Evolutionary conservation across 2,888 invertebrate species (phyloP), one percentile per base, ranked within the genome.

Genomic region (Bibio marci): DNA sequence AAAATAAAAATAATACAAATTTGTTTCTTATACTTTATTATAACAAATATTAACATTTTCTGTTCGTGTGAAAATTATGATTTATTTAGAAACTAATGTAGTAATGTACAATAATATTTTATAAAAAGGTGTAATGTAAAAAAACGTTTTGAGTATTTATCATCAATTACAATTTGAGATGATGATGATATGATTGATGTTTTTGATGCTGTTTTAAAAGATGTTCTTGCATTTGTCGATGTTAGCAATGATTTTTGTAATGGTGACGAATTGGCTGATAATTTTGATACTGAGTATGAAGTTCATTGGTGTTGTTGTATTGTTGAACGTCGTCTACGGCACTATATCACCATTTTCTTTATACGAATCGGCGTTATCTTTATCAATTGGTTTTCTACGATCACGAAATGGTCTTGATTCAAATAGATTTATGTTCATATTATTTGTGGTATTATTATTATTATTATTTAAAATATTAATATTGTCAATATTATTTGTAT

Each of bases 361-460:
- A 26, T 35, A 35, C 7, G 13, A 7, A 8, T 15, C 36, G 12
- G 37, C 11, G 41, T 56, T 58, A 58, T 80, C 79, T 50, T 73
- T 74, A 51, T 73, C 69, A 45, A 72, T 67, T 10, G 69, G 69
- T 55, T 73, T 76, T 2, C 72, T 65, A 45, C 73, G 71, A 54
- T 75, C 76, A 30, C 79, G 66, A 12, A 73, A 68, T 2, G 78
- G 76, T 45, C 76, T 63, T 38, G 8, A 22, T 22, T 22, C 8
- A n/a, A n/a, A n/a, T n/a, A n/a, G n/a, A n/a, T n/a, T n/a, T n/a
- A n/a, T n/a, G n/a, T n/a, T n/a, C n/a, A n/a, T n/a, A n/a, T n/a
- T n/a, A n/a, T n/a, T n/a, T n/a, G n/a, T n/a, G n/a, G n/a, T n/a
- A n/a, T n/a, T n/a, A n/a, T n/a, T n/a, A n/a, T n/a, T n/a, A n/a